Evolutionary conservation across 2,113 vertebrate species (phyloP), one percentile per base, ranked within the genome.

Genomic region (Semicossyphus pulcher): DNA sequence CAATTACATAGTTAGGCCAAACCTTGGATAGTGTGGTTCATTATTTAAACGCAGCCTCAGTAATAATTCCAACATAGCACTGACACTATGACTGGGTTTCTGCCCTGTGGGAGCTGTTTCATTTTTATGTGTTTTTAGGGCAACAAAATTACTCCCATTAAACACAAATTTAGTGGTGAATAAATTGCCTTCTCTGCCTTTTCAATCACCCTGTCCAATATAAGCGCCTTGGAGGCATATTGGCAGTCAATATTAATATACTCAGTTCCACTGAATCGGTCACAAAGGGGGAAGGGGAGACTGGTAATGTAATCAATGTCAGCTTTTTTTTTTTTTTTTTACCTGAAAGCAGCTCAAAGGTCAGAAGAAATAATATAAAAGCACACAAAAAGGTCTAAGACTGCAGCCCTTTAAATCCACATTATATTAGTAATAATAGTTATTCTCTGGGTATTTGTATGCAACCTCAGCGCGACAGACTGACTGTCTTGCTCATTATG

Each of bases 181-280:
- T 89, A 90, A 92, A 92, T 89, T 88, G 87, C 84, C 74, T 88
- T 90, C 77, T 62, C 78, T 81, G 84, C 71, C 76, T 88, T 92
- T 88, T 92, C 89, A 87, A 92, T 93, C 89, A 89, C 57, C 61
- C 47, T 9, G 14, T 84, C 72, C 87, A 81, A 90, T 91, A 88
- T 67, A 57, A 64, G 47, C 75, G 86, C 79, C 91, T 75, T 8
- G 10, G 31, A 86, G 85, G 82, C 75, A 76, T 63, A 85, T 87
- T 81, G 83, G 77, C 81, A 86, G 91, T 94, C 92, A 93, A 93
- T 93, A 91, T 93, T 93, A 93, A 94, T 94, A 92, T 75, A 93
- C 86, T 89, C 78, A 76, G 76, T 70, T 53, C 52, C 67, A 81
- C 76, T 83, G 88, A 89, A 31, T 76, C 51, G 62, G 65, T 82